phyloP scores from a whole-genome alignment of 2,888 invertebrate species.

The Ophonus ardosiacus region DNA sequence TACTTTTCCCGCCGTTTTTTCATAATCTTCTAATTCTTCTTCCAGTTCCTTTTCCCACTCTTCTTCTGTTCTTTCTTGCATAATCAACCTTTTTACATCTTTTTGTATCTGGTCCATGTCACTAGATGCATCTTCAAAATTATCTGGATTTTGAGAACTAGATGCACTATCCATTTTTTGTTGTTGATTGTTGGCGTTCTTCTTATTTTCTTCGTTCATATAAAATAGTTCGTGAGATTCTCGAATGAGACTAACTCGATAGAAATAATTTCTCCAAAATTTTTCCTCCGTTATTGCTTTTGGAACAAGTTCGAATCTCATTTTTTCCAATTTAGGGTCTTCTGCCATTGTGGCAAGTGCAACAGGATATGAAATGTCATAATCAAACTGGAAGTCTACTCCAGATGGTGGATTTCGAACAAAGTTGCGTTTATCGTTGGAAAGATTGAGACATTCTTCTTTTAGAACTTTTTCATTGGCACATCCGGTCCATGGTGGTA shows the following conservation, averaged over 20 bases:
- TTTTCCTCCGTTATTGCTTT: slow-evolving; percentile 96
- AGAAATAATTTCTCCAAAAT: slow-evolving; percentile 99
- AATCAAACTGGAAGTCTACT: slow-evolving; percentile 93
- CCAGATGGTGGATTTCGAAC: slow-evolving; percentile 94
- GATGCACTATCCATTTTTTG: background rate
- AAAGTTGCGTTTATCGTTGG: slow-evolving; percentile 95
- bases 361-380: slow-evolving; percentile 90
- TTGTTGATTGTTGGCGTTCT: background rate
- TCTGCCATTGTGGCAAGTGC: slow-evolving; percentile 93
- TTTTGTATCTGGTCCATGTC: background rate
- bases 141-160: background rate
- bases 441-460: slow-evolving; percentile 92
- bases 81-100: background rate
- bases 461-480: slow-evolving; percentile 93
- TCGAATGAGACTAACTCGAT: slow-evolving; percentile 95
- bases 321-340: slow-evolving; percentile 93
- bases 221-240: slow-evolving; percentile 86
- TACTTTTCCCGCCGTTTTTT: slow-evolving; percentile 74
- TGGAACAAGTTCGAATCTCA: slow-evolving; percentile 97
- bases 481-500: slow-evolving; percentile 94
- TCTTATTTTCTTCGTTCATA: background rate
- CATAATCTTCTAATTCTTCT: slow-evolving; percentile 93
- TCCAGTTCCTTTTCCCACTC: slow-evolving; percentile 95
- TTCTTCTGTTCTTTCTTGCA: slow-evolving; percentile 78
- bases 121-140: background rate